These are phyloP conservation scores for Carcinoscorpius rotundicauda DNA, from an alignment of 1,140 invertebrate genomes.

Conservation along the genomic window DNA sequence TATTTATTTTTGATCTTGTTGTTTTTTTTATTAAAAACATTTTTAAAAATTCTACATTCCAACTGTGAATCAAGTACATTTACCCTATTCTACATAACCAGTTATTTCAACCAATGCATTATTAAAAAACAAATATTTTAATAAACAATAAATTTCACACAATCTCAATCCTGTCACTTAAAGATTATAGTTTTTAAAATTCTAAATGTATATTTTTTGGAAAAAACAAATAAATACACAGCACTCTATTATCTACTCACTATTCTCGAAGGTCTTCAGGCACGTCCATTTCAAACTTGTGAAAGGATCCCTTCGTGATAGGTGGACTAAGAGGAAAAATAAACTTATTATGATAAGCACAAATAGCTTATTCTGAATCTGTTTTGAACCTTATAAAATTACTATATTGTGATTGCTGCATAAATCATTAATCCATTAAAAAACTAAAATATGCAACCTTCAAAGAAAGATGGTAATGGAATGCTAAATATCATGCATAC, in stretches of 20 bases:
- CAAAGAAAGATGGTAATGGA: not conserved
- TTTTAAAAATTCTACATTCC: too few relatives aligned
- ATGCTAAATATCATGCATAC: too few relatives aligned
- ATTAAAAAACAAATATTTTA: not conserved
- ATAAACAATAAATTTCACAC: not conserved
- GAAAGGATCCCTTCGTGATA: slow-evolving; percentile 75
- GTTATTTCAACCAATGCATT: not conserved
- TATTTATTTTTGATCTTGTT: too few relatives aligned
- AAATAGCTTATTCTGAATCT: not conserved
- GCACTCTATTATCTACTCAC: slow-evolving; percentile 10
- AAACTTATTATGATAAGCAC: not conserved
- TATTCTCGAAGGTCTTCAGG: slow-evolving; percentile 67
- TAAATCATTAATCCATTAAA: too few relatives aligned
- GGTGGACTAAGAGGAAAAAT: slow-evolving; percentile 35
- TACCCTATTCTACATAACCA: not conserved
- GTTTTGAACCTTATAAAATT: not conserved
- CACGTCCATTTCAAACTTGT: slow-evolving; percentile 84
- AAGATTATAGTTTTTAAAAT: too few relatives aligned
- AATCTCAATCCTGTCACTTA: not conserved
- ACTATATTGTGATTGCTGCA: not conserved
- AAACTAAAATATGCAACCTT: not conserved
- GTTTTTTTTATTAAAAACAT: too few relatives aligned
- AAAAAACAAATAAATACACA: slow-evolving; percentile 1
- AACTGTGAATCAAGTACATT: too few relatives aligned
- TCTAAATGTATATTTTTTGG: not conserved